These are phyloP conservation scores for Oreotrochilus melanogaster DNA, from an alignment of 2,113 vertebrate species.

Conservation along the genomic window DNA sequence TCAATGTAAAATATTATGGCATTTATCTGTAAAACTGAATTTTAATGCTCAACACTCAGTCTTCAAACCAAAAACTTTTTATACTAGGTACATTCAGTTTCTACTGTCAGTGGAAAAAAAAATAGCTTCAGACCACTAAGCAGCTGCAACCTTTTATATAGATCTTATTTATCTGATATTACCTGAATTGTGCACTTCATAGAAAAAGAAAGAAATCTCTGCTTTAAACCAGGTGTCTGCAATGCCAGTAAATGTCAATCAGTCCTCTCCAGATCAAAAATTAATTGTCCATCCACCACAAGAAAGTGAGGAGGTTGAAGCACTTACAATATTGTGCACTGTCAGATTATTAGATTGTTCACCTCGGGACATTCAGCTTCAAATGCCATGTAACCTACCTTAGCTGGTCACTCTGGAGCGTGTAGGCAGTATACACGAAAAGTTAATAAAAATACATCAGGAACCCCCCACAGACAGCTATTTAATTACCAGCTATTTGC, in stretches of 20 bases:
- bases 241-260: not conserved
- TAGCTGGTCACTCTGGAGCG: not conserved
- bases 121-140: not conserved
- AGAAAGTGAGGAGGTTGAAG: not conserved
- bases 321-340: not conserved
- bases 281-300: not conserved
- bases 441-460: conserved; percentile 31
- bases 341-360: conserved; percentile 14
- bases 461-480: not conserved
- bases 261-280: conserved; percentile 13
- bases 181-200: not conserved
- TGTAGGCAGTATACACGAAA: not conserved
- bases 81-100: not conserved
- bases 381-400: not conserved
- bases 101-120: not conserved
- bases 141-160: not conserved
- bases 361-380: conserved; percentile 37
- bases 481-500: conserved; percentile 25
- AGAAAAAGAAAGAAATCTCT: conserved; percentile 5
- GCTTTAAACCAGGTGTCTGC: not conserved
- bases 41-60: not conserved
- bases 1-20: not conserved
- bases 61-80: not conserved
- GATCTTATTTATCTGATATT: not conserved
- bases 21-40: conserved; percentile 2